Conservation (phyloP, 2,113 vertebrate genomes). For the Alligator sinensis region DNA sequence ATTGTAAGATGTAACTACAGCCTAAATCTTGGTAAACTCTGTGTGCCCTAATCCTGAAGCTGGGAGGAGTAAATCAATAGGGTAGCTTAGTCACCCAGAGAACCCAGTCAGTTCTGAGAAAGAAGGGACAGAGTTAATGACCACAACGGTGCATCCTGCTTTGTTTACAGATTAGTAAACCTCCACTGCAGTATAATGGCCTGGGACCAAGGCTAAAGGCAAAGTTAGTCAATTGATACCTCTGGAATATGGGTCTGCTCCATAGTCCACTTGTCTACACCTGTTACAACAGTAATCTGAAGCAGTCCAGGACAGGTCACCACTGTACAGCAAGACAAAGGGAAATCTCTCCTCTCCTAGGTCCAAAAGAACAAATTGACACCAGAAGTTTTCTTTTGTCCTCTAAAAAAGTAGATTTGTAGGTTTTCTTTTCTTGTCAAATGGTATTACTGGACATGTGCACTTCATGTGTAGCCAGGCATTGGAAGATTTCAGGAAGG, state of each 20-base stretch:
- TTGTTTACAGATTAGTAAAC: background rate
- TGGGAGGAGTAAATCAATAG: background rate
- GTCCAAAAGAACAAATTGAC: background rate
- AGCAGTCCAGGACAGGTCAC: background rate
- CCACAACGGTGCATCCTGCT: background rate
- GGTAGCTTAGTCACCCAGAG: background rate
- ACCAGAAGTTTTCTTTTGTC: background rate
- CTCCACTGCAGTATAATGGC: background rate
- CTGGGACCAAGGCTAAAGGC: background rate
- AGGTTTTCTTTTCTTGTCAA: background rate
- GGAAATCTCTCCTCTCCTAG: background rate
- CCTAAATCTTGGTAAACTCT: background rate
- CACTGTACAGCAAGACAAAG: background rate
- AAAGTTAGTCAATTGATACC: background rate
- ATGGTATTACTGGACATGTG: background rate
- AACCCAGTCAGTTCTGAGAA: background rate
- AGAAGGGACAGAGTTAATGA: background rate
- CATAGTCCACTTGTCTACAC: background rate
- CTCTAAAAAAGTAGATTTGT: background rate
- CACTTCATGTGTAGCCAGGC: background rate
- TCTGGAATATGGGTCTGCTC: background rate
- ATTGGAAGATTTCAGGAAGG: background rate
- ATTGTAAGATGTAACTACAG: no score
- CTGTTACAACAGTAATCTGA: background rate
- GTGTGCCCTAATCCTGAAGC: background rate